Percentiles rank a stretch among this genome's conserved stretches.
Conservation (phyloP, 2,113 vertebrate species). For the Sakesphorus luctuosus region DNA sequence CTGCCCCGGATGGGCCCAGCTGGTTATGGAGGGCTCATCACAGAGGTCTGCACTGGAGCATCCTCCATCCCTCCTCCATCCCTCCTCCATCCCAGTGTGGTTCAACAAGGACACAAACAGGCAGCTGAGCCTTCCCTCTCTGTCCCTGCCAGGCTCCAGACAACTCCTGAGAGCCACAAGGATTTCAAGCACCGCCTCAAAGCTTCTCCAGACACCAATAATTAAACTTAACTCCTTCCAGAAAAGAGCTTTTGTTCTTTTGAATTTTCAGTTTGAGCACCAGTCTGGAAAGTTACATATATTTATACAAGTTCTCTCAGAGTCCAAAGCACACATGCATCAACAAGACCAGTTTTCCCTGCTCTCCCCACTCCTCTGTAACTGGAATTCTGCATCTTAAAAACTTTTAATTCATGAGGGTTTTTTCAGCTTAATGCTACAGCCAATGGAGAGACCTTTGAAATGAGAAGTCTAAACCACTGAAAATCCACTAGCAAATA, state of each 20-base stretch:
- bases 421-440: background rate
- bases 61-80: background rate
- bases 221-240: background rate
- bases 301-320: background rate
- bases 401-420: fast-evolving
- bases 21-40: background rate
- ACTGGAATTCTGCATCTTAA: background rate
- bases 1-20: background rate
- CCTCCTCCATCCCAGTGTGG: background rate
- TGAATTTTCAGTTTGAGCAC: background rate
- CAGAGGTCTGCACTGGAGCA: background rate
- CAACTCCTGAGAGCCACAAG: background rate
- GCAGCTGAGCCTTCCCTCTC: background rate
- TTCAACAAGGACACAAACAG: background rate
- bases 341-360: background rate
- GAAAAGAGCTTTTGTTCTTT: background rate
- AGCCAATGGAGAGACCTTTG: background rate
- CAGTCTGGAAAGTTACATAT: background rate
- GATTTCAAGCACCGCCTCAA: background rate
- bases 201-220: background rate
- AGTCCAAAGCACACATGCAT: fast-evolving
- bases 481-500: background rate
- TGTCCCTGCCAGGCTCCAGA: background rate
- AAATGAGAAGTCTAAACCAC: background rate
- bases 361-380: background rate